These are phyloP conservation scores for Speoplatyrhinus poulsoni DNA, from an alignment of 2,113 vertebrate genomes.

Conservation along the genomic window DNA sequence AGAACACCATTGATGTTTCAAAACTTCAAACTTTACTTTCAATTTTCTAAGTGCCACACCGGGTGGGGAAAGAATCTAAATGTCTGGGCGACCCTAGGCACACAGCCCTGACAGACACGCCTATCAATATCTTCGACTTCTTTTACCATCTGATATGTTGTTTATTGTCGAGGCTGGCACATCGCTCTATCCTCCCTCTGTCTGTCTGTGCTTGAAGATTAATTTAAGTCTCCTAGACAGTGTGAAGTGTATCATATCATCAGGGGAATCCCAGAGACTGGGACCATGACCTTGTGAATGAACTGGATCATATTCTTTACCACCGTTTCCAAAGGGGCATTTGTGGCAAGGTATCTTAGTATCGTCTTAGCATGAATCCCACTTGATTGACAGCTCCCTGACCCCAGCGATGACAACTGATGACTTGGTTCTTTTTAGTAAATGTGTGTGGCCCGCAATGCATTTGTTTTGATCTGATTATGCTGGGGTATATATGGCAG, in stretches of 20 bases:
- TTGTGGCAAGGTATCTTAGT: conserved; percentile 1
- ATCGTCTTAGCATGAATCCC: too few relatives aligned
- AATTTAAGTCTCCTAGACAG: conserved; percentile 54
- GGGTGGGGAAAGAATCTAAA: conserved; percentile 22
- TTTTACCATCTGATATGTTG: conserved; percentile 70
- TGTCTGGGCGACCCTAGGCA: conserved; percentile 8
- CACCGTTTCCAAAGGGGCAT: conserved; percentile 35
- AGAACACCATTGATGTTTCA: conserved; percentile 27
- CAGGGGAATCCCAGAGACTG: conserved; percentile 52
- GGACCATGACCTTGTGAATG: conserved; percentile 66
- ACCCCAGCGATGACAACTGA: too few relatives aligned
- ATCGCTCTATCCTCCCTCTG: conserved; percentile 49
- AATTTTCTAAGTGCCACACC: conserved; percentile 12
- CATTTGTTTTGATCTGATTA: too few relatives aligned
- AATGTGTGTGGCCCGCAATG: too few relatives aligned
- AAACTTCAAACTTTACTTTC: conserved; percentile 38
- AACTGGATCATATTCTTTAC: conserved; percentile 65
- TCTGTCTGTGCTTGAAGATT: conserved; percentile 58
- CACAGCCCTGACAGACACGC: conserved; percentile 46
- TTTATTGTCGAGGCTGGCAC: conserved; percentile 64
- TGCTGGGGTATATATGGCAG: too few relatives aligned
- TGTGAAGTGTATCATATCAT: conserved; percentile 65
- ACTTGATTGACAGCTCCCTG: too few relatives aligned
- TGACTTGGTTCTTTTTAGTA: too few relatives aligned
- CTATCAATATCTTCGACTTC: conserved; percentile 68